phyloP scores from a whole-genome alignment of 2,797 vertebrate genomes.

The Allobates femoralis region DNA sequence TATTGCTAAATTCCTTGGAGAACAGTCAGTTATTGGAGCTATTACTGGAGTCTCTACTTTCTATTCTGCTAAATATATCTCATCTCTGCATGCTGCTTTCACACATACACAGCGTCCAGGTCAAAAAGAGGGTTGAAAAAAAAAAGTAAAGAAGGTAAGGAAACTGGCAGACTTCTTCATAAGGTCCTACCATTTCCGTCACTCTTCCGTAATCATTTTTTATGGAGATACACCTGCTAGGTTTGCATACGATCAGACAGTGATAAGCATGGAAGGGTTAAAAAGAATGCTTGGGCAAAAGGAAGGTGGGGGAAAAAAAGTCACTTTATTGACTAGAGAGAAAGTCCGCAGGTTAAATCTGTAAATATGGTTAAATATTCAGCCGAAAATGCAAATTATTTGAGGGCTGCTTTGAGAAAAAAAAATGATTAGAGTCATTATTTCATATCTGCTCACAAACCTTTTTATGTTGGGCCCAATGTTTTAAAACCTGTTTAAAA shows the following conservation, averaged over 20 bases:
- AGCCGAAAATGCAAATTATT: conserved; percentile 44
- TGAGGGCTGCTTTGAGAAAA: conserved; percentile 53
- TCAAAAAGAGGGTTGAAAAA: background rate
- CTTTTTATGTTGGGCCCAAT: conserved; percentile 51
- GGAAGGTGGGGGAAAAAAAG: conserved; percentile 45
- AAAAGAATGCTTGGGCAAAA: conserved; percentile 52
- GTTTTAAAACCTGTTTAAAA: conserved; percentile 57
- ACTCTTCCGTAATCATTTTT: background rate
- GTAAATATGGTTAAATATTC: conserved; percentile 56
- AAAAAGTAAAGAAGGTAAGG: background rate
- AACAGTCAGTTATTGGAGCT: background rate
- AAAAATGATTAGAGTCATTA: conserved; percentile 45
- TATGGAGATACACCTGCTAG: background rate
- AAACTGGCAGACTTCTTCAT: conserved; percentile 14
- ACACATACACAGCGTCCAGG: background rate
- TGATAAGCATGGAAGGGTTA: background rate
- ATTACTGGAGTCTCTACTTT: background rate
- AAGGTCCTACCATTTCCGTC: conserved; percentile 5
- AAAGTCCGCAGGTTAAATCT: conserved; percentile 62
- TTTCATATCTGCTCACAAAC: conserved; percentile 56
- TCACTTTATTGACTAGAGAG: conserved; percentile 61
- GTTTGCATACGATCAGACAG: background rate
- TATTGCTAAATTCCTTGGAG: background rate
- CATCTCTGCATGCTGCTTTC: background rate
- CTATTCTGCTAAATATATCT: background rate